Evolutionary conservation across 2,888 invertebrate species (phyloP).

Genomic region (Zelleria hepariella): DNA sequence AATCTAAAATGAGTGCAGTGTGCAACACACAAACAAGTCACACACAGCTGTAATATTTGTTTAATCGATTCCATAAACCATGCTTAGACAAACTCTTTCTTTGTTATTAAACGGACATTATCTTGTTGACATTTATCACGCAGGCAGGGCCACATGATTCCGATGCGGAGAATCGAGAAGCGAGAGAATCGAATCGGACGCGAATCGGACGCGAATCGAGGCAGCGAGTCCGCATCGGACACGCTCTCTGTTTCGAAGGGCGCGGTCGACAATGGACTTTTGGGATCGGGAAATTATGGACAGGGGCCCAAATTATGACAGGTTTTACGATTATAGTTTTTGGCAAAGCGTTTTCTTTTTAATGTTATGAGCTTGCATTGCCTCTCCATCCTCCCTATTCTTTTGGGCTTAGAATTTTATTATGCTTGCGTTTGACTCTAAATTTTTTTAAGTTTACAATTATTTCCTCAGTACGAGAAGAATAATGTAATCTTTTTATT

Average conservation of each 20-base stretch:
- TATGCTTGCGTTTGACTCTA: too few relatives aligned
- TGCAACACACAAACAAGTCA: not conserved
- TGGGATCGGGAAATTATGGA: not conserved
- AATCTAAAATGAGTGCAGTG: not conserved
- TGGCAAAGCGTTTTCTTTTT: not conserved
- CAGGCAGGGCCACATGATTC: not conserved
- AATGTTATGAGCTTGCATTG: not conserved
- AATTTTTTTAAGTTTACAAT: too few relatives aligned
- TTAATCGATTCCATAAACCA: not conserved
- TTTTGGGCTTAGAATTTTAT: not conserved
- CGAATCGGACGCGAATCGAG: not conserved
- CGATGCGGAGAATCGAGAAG: not conserved
- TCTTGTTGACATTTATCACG: slow-evolving; percentile 20
- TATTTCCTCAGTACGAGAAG: too few relatives aligned
- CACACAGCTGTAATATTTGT: not conserved
- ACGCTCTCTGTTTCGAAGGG: not conserved
- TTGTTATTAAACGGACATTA: slow-evolving; percentile 15
- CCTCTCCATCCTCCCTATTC: not conserved
- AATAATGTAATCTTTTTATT: too few relatives aligned
- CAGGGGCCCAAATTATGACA: not conserved
- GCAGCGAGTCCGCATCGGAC: not conserved
- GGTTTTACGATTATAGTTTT: not conserved
- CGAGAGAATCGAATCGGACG: not conserved
- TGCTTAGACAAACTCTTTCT: not conserved
- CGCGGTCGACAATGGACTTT: not conserved